phyloP scores from a whole-genome alignment of 1,140 invertebrate species.

The Neotoxoptera formosana region DNA sequence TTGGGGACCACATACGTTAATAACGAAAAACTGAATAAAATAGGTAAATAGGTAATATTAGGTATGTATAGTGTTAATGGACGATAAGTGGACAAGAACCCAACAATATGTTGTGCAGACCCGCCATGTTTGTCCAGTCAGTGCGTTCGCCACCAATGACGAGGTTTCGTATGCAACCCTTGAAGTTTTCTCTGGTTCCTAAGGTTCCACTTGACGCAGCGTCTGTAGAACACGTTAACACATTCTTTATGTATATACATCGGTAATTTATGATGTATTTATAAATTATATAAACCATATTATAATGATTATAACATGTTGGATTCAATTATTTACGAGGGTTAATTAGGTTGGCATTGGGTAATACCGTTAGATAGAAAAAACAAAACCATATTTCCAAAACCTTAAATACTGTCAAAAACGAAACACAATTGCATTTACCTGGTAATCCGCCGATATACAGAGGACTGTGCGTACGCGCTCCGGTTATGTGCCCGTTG shows the following conservation, averaged over 20 bases:
- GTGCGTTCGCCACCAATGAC: conserved; percentile 72
- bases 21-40: neutral
- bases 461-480: conserved; percentile 70
- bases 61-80: neutral
- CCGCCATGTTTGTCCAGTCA: conserved; percentile 86
- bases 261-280: neutral
- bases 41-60: neutral
- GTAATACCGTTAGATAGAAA: neutral
- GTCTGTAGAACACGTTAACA: conserved; percentile 66
- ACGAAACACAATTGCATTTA: conserved; percentile 62
- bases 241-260: neutral
- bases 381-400: too few relatives aligned
- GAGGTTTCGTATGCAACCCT: conserved; percentile 89
- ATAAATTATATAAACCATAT: neutral
- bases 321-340: neutral
- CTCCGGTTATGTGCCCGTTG: conserved; percentile 65
- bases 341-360: neutral
- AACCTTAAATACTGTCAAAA: neutral
- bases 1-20: neutral
- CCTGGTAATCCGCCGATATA: conserved; percentile 88
- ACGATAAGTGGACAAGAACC: conserved; percentile 76
- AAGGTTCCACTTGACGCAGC: conserved; percentile 72
- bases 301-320: neutral
- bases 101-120: conserved; percentile 81
- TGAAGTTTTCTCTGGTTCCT: conserved; percentile 80